Percentiles rank a stretch among this genome's conserved stretches.
These are phyloP conservation scores for Pelobates fuscus DNA, from an alignment of 2,113 vertebrate species.

Conservation along the genomic window DNA sequence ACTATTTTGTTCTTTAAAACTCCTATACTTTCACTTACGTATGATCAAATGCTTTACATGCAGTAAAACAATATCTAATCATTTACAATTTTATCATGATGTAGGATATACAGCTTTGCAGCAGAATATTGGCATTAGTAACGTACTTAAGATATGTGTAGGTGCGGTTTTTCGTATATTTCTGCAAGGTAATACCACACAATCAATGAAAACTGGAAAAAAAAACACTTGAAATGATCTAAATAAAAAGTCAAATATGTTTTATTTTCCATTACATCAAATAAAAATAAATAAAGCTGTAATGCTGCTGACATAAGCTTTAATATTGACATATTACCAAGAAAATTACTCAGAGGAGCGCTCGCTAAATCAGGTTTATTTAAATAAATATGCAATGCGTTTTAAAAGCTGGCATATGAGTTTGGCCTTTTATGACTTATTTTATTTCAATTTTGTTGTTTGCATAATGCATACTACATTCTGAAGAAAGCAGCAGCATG, in stretches of 20 bases:
- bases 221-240: background rate
- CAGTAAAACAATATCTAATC: no score
- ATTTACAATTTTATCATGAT: no score
- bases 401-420: constrained; percentile 54
- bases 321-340: constrained; percentile 60
- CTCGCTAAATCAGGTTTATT: constrained; percentile 61
- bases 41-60: no score
- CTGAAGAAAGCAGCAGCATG: constrained; percentile 13
- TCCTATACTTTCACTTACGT: no score
- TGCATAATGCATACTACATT: constrained; percentile 45
- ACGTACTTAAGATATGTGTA: no score
- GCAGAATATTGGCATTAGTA: no score
- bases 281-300: constrained; percentile 55
- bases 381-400: constrained; percentile 56
- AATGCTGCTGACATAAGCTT: constrained; percentile 61
- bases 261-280: constrained; percentile 59
- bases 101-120: no score
- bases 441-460: constrained; percentile 55
- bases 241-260: constrained; percentile 51
- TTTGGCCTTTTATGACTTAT: constrained; percentile 53
- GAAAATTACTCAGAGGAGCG: constrained; percentile 56
- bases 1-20: no score
- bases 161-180: no score
- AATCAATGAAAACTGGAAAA: background rate
- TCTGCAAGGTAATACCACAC: background rate